Percentiles rank a stretch among this genome's conserved stretches.
These are phyloP conservation scores for Drosophila stalkeri DNA, from an alignment of 2,888 invertebrate genomes.

Conservation along the genomic window DNA sequence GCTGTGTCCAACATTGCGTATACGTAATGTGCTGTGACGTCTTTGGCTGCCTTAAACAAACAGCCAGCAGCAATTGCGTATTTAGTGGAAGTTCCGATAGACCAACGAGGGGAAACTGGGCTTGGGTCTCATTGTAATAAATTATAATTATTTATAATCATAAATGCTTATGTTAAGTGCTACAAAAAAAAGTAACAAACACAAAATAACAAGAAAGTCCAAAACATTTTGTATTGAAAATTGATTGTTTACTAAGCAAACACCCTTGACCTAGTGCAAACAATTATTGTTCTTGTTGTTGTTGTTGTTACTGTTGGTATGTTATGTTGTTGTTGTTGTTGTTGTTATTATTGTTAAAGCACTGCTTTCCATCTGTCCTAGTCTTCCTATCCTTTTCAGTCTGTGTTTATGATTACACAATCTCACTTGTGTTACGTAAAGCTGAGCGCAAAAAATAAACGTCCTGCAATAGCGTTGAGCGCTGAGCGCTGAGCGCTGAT, in stretches of 20 bases:
- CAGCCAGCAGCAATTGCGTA: slow-evolving; percentile 47
- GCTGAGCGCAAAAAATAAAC: slow-evolving; percentile 59
- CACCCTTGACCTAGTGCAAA: slow-evolving; percentile 56
- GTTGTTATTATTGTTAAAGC: slow-evolving; percentile 8
- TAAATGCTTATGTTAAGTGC: background rate
- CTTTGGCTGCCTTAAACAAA: slow-evolving; percentile 49
- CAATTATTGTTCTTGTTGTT: slow-evolving; percentile 5
- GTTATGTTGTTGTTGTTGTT: slow-evolving; percentile 8
- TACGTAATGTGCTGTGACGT: slow-evolving; percentile 79
- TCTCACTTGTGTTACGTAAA: slow-evolving; percentile 74
- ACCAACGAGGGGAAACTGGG: background rate
- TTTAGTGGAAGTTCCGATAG: slow-evolving; percentile 12
- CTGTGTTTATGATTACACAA: slow-evolving; percentile 68
- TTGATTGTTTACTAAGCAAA: background rate
- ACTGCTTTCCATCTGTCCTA: slow-evolving; percentile 13
- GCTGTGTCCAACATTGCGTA: slow-evolving; percentile 55
- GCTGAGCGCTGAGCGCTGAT: slow-evolving; percentile 3
- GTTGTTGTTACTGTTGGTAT: slow-evolving; percentile 1
- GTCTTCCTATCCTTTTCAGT: slow-evolving; percentile 15
- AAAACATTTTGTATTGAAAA: slow-evolving; percentile 1
- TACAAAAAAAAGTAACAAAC: background rate
- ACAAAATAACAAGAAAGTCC: slow-evolving; percentile 2
- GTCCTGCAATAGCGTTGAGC: slow-evolving; percentile 46
- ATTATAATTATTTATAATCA: background rate
- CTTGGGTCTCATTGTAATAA: slow-evolving; percentile 16